phyloP scores from a whole-genome alignment of 2,113 vertebrate species.

The rat (Rattus norvegicus) region GRCr8 NC_086039.1:152392501-152393000 shows the following conservation, averaged over 20 bases:
- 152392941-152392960: not conserved
- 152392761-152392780: not conserved
- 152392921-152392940: not conserved
- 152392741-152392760: not conserved
- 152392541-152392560: conserved; percentile 15
- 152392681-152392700: not conserved
- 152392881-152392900: not conserved
- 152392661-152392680: not conserved
- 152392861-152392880: not conserved
- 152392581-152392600: not conserved
- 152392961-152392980: not conserved
- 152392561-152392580: not conserved
- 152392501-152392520: not conserved
- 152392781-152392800: not conserved
- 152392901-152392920: not conserved
- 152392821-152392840: not conserved
- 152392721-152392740: not conserved
- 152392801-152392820: not conserved
- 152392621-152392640: not conserved
- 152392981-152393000: not conserved
- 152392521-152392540: conserved; percentile 15
- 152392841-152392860: not conserved
- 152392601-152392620: not conserved
- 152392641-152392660: not conserved
- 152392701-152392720: not conserved